Evolutionary conservation across 2,888 invertebrate genomes (phyloP), one percentile per base, ranked within the genome.

Genomic region (Molorchus minor): DNA sequence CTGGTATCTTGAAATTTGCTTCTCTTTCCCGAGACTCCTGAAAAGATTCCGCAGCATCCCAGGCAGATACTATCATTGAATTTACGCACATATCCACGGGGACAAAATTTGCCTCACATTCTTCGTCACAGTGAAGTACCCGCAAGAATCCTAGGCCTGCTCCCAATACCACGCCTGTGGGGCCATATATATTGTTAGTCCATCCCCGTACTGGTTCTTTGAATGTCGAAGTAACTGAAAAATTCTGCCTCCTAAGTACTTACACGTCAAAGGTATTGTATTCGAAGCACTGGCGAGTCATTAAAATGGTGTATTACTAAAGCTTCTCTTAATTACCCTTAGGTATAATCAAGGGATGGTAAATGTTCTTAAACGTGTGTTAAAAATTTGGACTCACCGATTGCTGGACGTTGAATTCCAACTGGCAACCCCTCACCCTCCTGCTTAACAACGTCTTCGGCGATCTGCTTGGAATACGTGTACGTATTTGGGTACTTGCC

Each of bases 131-230:
- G 64, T 90, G 88, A 82, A 94, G 84, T 0, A 91, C 84, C 30
- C 88, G 83, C 33, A 91, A 75, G 1, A 94, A 85, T 58, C 96
- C 96, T 17, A 89, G 89, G 0, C 92, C 91, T 2, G 8, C 89
- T 87, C 0, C 90, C 91, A 8, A 89, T 84, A 87, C 88, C 35
- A 85, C 83, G 0, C 88, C 94, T 3, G 92, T 93, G 0, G 94
- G 93, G 2, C 96, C 96, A 75, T 95, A 96, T 70, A 93, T 85
- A 74, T 94, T 96, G 80, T 95, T 94, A 13, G 94, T 92, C 94
- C 95, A 96, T 0, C 93, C 94, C 64, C 88, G 82, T 0, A 90
- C 80, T 0, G 92, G 92, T 76, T 92, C 91, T 46, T 85, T 85
- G 72, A 90, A 91, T 0, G 91, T 85, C 1, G 87, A 86, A 58